Evolutionary conservation across 2,113 vertebrate genomes (phyloP), one percentile per base, ranked within the genome.

Genomic region (Zosterops lateralis): DNA sequence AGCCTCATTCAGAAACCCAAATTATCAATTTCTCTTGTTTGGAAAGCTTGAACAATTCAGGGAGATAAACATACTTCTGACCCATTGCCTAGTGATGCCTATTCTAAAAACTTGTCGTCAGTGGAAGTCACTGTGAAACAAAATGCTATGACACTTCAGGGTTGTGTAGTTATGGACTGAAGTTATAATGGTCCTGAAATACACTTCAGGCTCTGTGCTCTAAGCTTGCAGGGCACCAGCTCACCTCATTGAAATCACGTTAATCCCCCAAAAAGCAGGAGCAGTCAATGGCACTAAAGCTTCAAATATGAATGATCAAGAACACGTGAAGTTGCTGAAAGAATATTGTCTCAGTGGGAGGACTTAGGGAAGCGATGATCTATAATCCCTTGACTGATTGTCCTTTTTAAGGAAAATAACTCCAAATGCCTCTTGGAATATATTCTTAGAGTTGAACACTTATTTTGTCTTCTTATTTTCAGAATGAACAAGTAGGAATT

Each of bases 21-120:
- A 80, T 94, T 90, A 93, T 94, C 82, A 90, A 56, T 88, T 94
- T 95, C 72, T 71, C 67, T 64, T 85, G 81, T 91, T 92, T 89
- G 56, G 70, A 84, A 92, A 94, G 66, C 62, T 84, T 70, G 74
- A 93, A 80, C 42, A 91, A 73, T 70, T 92, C 71, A 74, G 62
- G 34, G 86, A 94, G 71, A 93, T 91, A 95, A 95, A 91, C 84
- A 85, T 82, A 71, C 62, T 87, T 90, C 67, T 89, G 84, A 84
- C 38, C 67, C 87, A 95, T 90, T 96, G 84, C 81, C 58, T 91
- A 92, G 78, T 60, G 92, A 92, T 73, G 78, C 64, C 25, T 91
- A 40, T 80, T 95, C 74, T 58, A 48, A 87, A 83, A 90, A 40
- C 17, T 62, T 74, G 26, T 90, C 51, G 36, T 56, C 71, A 28